Evolutionary conservation across 2,888 invertebrate species (phyloP).

Genomic region (Tyria jacobaeae): DNA sequence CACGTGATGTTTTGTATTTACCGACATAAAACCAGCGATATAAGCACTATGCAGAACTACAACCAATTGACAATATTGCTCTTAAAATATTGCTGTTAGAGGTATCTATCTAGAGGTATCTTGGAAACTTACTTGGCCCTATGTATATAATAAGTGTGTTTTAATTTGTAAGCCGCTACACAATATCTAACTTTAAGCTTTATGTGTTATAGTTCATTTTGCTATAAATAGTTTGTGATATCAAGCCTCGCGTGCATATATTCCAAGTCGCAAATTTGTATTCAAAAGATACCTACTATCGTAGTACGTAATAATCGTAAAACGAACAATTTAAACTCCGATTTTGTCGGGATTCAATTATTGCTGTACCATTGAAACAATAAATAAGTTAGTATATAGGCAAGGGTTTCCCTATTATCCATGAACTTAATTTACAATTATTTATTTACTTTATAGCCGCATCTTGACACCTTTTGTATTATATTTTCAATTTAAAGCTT

Average conservation of each 20-base stretch:
- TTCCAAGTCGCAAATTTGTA: conserved; percentile 74
- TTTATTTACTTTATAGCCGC: conserved; percentile 33
- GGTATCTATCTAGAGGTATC: too few relatives aligned
- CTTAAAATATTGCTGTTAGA: conserved; percentile 67
- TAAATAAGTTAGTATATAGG: conserved; percentile 53
- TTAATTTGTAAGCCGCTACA: conserved; percentile 18
- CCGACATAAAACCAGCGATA: conserved; percentile 49
- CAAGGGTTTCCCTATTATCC: conserved; percentile 39
- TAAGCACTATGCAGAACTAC: conserved; percentile 53
- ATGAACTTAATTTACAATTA: conserved; percentile 27
- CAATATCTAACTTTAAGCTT: conserved; percentile 23
- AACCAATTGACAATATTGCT: conserved; percentile 59
- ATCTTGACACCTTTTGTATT: conserved; percentile 23
- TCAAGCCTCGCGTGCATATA: conserved; percentile 68
- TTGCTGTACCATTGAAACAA: conserved; percentile 60
- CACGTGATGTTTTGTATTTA: conserved; percentile 48
- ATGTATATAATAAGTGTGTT: conserved; percentile 55
- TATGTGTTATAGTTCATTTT: conserved; percentile 39
- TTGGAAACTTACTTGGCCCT: conserved; percentile 61
- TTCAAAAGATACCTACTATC: conserved; percentile 79
- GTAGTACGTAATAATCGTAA: conserved; percentile 80
- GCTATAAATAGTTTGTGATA: conserved; percentile 19
- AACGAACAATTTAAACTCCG: conserved; percentile 78
- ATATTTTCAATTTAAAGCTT: conserved; percentile 14
- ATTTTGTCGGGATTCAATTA: conserved; percentile 76